A percentile compares a stretch with the other conserved stretches of the same genome.
Conservation (phyloP, 30 jellyfish, hydroid and myxozoan species). For the Clytia hemisphaerica region DNA sequence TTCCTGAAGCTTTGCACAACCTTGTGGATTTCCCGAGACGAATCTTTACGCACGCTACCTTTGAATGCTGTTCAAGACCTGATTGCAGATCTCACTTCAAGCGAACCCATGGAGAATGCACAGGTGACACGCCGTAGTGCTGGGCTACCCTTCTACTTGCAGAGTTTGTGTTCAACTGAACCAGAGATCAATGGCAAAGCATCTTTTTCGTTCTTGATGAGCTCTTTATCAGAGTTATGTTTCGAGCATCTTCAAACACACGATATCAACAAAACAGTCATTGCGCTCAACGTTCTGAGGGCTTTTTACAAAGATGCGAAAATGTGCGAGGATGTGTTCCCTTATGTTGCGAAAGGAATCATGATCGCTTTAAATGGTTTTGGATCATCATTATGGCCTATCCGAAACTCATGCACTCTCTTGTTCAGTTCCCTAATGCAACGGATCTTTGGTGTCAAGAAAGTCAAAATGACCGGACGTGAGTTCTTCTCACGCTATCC, state of each 20-base stretch:
- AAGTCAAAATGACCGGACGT: conserved; percentile 80
- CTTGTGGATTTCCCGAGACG: conserved; percentile 49
- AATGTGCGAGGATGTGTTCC: conserved; percentile 69
- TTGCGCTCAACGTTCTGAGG: conserved; percentile 60
- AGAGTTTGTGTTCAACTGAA: conserved; percentile 80
- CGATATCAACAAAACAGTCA: conserved; percentile 18
- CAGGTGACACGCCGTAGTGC: conserved; percentile 86
- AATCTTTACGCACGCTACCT: conserved; percentile 28
- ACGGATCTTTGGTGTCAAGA: conserved; percentile 74
- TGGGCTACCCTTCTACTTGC: conserved; percentile 72
- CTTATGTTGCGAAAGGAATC: conserved; percentile 66
- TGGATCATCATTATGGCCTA: conserved; percentile 58
- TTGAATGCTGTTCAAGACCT: conserved; percentile 37
- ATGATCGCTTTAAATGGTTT: conserved; percentile 64
- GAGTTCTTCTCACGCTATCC: conserved; percentile 88
- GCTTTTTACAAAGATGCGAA: conserved; percentile 73
- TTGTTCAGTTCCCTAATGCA: conserved; percentile 83
- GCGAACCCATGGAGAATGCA: conserved; percentile 13
- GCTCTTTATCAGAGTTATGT: conserved; percentile 1
- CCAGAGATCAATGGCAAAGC: conserved; percentile 49
- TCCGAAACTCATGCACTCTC: conserved; percentile 79
- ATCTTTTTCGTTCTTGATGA: conserved; percentile 47
- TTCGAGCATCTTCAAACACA: background rate
- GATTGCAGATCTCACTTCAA: conserved; percentile 22
- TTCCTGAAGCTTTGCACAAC: conserved; percentile 61